Base-by-base conservation (phyloP, 2,888 invertebrate species). In the Hanleya hanleyi region DNA sequence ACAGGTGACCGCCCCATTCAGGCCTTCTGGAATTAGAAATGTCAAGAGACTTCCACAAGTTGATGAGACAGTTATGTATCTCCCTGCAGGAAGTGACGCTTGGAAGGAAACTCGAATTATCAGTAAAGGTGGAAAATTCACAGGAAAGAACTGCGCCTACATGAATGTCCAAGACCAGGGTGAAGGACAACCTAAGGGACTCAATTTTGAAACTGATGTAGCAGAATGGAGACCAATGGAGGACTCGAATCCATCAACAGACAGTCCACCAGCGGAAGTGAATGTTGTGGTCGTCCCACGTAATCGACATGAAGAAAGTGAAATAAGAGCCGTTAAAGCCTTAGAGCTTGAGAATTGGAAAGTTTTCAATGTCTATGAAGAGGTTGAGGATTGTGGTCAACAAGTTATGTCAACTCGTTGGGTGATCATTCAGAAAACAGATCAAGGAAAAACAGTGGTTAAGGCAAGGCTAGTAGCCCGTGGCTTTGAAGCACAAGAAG, bases 391-490 rank as follows among this genome's bases (percentile, higher is more conserved):
- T 62, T 12, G 5, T 7, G 62, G 62, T 62, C 62, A 62, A 22
- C 62, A 26, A 9, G 22, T 22, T 62, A 12, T 32, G 7, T 33
- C 26, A 9, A 62, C 26, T 5, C 26, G 62, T 32, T 62, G 62
- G 62, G 36, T 62, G 36, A 12, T 62, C 32, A 62, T 33, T 9
- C 32, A 67, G 6, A 67, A 29, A 47, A 51, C 12, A 7, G n/a
- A n/a, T n/a, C 32, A 62, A 7, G 62, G 62, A 6, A 32, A 62
- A 22, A 62, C 7, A 15, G 36, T 61, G 33, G 35, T 69, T 15
- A 72, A 61, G 36, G 72, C 72, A 18, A 72, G 72, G 38, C 41
- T 72, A 32, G 72, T 72, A 15, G 73, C 69, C 47, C 65, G 73
- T 32, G 73, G 72, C 6, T 72, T 72, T 68, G 72, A 72, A 51